phyloP scores from a whole-genome alignment of 2,888 invertebrate species.

The Nycteola revayana region DNA sequence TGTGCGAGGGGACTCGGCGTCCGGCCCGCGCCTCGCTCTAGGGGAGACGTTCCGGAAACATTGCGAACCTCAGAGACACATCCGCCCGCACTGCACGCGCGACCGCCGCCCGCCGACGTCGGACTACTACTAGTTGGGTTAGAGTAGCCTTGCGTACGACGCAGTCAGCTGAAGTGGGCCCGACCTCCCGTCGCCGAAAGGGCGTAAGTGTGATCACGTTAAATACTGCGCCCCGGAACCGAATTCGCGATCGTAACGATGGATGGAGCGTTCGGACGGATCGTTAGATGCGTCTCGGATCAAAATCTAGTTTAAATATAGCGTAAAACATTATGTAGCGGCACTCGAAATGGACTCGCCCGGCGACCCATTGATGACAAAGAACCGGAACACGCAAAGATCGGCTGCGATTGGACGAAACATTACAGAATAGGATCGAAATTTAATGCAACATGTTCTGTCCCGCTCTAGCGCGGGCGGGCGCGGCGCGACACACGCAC shows the following conservation, averaged over 20 bases:
- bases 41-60: slow-evolving; percentile 67
- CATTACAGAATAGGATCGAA: slow-evolving; percentile 77
- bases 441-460: slow-evolving; percentile 65
- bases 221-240: slow-evolving; percentile 44
- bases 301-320: slow-evolving; percentile 47
- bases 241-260: slow-evolving; percentile 23
- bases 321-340: slow-evolving; percentile 56
- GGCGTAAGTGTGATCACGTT: slow-evolving; percentile 53
- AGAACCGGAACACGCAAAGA: slow-evolving; percentile 84
- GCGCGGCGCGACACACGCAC: slow-evolving; percentile 30
- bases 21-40: slow-evolving; percentile 50
- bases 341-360: slow-evolving; percentile 81
- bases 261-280: slow-evolving; percentile 19
- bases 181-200: slow-evolving; percentile 68
- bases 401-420: slow-evolving; percentile 83
- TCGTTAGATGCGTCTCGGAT: slow-evolving; percentile 27
- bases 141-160: slow-evolving; percentile 78
- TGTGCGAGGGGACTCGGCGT: slow-evolving; percentile 30
- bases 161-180: slow-evolving; percentile 81
- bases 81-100: slow-evolving; percentile 56
- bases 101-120: slow-evolving; percentile 58
- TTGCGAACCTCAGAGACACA: slow-evolving; percentile 63
- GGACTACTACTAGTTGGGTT: slow-evolving; percentile 71
- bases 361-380: slow-evolving; percentile 87
- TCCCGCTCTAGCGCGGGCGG: slow-evolving; percentile 49